Percentiles rank a stretch among this genome's conserved stretches.
phyloP scores from a whole-genome alignment of 2,888 invertebrate genomes.

The Apotomis betuletana region DNA sequence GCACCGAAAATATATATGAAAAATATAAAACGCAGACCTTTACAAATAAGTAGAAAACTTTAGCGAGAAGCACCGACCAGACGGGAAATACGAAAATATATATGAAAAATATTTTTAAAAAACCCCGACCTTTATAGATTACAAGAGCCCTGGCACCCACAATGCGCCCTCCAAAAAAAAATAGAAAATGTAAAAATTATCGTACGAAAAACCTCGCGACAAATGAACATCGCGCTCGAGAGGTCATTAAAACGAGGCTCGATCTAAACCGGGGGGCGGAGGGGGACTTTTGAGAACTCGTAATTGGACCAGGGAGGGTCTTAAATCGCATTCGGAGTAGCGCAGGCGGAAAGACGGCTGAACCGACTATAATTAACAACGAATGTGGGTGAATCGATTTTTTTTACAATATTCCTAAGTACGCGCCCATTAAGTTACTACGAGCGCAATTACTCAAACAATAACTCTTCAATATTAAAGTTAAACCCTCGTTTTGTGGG shows the following conservation, averaged over 20 bases:
- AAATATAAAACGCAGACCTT: neutral
- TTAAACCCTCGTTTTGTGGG: constrained; percentile 73
- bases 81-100: constrained; percentile 18
- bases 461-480: constrained; percentile 75
- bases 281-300: constrained; percentile 78
- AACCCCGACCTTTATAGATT: constrained; percentile 45
- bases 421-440: constrained; percentile 71
- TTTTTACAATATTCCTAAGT: constrained; percentile 59
- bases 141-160: constrained; percentile 53
- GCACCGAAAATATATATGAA: neutral
- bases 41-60: neutral
- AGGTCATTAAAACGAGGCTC: constrained; percentile 82
- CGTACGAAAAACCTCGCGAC: constrained; percentile 79
- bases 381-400: constrained; percentile 83
- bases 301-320: constrained; percentile 83
- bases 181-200: constrained; percentile 69
- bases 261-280: constrained; percentile 76
- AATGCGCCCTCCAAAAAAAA: constrained; percentile 60
- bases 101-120: constrained; percentile 48
- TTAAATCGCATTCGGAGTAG: constrained; percentile 80
- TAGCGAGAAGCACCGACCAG: neutral
- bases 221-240: constrained; percentile 83
- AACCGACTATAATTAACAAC: constrained; percentile 83
- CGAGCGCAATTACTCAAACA: constrained; percentile 76
- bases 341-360: constrained; percentile 81